phyloP scores from a whole-genome alignment of 35 echinoderm and acorn worm species.

The Patiria miniata region DNA sequence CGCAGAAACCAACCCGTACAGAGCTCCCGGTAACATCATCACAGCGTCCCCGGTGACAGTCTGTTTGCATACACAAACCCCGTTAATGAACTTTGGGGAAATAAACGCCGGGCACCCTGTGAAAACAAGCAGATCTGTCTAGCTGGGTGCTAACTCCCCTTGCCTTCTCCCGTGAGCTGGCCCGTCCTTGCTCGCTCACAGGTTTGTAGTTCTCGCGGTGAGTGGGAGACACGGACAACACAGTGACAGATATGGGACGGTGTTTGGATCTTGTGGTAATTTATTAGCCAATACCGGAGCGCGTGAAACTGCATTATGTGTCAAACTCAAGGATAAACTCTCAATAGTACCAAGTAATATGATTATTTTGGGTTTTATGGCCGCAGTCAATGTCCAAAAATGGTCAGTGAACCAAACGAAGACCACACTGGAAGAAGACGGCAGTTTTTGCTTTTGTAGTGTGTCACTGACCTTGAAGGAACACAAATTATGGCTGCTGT shows the following conservation, averaged over 20 bases:
- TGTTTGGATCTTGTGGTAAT: constrained; percentile 9
- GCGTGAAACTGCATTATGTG: not conserved
- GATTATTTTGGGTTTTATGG: not conserved
- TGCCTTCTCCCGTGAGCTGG: no score
- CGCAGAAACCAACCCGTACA: not conserved
- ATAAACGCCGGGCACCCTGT: not conserved
- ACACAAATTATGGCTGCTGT: not conserved
- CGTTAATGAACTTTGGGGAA: constrained; percentile 21
- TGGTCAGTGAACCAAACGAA: not conserved
- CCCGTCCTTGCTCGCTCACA: not conserved
- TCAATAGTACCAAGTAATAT: not conserved
- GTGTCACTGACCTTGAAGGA: constrained; percentile 6
- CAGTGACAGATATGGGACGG: not conserved
- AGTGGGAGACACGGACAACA: not conserved
- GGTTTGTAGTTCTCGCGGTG: not conserved
- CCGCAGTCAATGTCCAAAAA: constrained; percentile 1
- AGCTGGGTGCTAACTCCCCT: not conserved
- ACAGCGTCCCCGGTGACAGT: not conserved
- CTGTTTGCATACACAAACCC: constrained; percentile 29
- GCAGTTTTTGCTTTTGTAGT: not conserved
- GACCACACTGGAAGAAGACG: constrained; percentile 2
- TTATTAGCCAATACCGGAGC: not conserved
- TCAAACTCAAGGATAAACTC: not conserved
- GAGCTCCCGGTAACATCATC: not conserved
- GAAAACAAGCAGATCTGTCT: constrained; percentile 17